phyloP scores from a whole-genome alignment of 2,888 invertebrate genomes.

The Plebejus melissa region DNA sequence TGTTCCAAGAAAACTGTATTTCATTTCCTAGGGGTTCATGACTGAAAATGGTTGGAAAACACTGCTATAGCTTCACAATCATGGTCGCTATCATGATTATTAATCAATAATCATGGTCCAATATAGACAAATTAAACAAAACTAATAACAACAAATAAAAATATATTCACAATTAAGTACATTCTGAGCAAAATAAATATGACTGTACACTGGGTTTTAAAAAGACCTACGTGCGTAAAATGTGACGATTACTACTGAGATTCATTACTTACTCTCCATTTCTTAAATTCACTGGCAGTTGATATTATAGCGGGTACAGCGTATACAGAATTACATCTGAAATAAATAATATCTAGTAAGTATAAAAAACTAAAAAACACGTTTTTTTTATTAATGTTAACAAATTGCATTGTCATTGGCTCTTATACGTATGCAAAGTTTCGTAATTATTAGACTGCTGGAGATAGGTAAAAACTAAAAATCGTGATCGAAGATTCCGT shows the following conservation, averaged over 20 bases:
- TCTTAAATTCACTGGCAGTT: background rate
- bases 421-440: too few species aligned
- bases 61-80: too few species aligned
- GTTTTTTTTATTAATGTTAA: too few species aligned
- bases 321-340: slow-evolving; percentile 42
- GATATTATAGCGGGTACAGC: slow-evolving; percentile 38
- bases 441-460: too few species aligned
- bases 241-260: background rate
- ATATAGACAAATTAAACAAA: background rate
- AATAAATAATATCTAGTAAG: slow-evolving; percentile 30
- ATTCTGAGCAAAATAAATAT: background rate
- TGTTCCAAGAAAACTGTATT: too few species aligned
- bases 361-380: background rate
- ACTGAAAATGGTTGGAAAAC: too few species aligned
- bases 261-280: background rate
- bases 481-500: too few species aligned
- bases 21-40: too few species aligned
- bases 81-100: too few species aligned
- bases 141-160: background rate
- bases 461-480: too few species aligned
- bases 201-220: background rate
- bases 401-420: too few species aligned
- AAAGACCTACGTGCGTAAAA: background rate
- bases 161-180: slow-evolving; percentile 22
- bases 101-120: background rate